Evolutionary conservation across 2,797 vertebrate genomes (phyloP).

Genomic region (Malurus splendens): DNA sequence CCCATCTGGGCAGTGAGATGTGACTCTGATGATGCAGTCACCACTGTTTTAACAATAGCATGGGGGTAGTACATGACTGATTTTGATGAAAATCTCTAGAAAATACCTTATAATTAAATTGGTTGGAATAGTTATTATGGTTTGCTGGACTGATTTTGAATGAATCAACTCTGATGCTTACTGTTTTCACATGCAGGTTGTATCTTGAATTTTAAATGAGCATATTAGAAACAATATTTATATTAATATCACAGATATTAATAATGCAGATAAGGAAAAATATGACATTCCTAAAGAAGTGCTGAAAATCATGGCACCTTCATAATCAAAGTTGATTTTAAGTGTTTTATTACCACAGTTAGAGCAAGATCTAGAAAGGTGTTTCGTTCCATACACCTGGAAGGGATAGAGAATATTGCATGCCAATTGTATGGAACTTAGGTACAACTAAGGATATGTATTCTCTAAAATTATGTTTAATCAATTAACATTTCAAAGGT

Average conservation of each 20-base stretch:
- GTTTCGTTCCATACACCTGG: not conserved
- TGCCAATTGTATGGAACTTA: not conserved
- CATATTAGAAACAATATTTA: not conserved
- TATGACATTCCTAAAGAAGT: not conserved
- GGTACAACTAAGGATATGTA: not conserved
- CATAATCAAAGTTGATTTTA: not conserved
- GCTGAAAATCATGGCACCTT: not conserved
- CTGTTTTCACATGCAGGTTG: not conserved
- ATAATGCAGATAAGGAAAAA: not conserved
- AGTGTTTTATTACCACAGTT: not conserved
- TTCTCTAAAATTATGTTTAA: not conserved
- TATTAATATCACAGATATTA: too few species aligned
- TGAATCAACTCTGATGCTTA: not conserved
- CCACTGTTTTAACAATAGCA: not conserved
- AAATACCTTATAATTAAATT: not conserved
- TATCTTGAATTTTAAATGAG: not conserved
- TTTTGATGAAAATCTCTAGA: not conserved
- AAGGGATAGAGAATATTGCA: not conserved
- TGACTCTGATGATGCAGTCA: not conserved
- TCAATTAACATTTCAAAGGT: not conserved
- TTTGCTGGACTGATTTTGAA: not conserved
- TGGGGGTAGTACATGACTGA: not conserved
- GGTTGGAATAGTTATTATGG: not conserved
- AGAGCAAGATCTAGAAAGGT: not conserved
- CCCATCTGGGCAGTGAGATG: accelerated